phyloP scores from a whole-genome alignment of 2,797 vertebrate species.

The Mastacembelus armatus region DNA sequence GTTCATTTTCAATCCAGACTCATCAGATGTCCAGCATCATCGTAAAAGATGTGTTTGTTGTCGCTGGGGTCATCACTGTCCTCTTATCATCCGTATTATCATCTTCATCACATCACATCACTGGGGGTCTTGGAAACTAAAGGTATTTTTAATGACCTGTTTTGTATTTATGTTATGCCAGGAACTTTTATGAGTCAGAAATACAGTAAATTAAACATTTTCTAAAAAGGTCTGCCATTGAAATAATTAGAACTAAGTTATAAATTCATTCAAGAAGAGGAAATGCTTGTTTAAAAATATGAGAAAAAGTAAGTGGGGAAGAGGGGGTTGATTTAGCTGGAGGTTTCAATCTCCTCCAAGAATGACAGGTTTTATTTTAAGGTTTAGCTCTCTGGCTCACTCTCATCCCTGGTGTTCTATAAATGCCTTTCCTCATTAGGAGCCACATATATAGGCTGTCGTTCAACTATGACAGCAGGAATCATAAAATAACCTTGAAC shows the following conservation, averaged over 20 bases:
- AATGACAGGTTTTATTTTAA: constrained; percentile 84
- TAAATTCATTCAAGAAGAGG: constrained; percentile 15
- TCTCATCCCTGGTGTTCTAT: constrained; percentile 76
- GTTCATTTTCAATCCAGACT: constrained; percentile 36
- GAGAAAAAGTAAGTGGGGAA: constrained; percentile 30
- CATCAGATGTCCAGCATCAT: constrained; percentile 42
- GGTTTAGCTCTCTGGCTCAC: constrained; percentile 72
- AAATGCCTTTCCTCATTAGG: constrained; percentile 82
- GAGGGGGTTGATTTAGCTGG: constrained; percentile 56
- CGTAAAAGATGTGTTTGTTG: constrained; percentile 48
- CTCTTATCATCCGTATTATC: constrained; percentile 54
- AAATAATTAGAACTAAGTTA: not conserved
- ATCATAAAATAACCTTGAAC: constrained; percentile 83
- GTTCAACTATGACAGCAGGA: constrained; percentile 73
- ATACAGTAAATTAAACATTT: not conserved
- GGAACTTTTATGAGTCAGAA: too few species aligned
- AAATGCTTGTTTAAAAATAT: constrained; percentile 25
- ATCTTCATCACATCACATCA: constrained; percentile 61
- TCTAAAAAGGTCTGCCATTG: not conserved
- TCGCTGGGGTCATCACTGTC: constrained; percentile 40
- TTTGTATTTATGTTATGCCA: not conserved
- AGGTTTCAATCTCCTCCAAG: constrained; percentile 70
- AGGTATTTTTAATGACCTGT: constrained; percentile 47
- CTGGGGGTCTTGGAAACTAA: constrained; percentile 29
- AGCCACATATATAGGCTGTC: constrained; percentile 81